These are phyloP conservation scores for Oxyruncus cristatus DNA, from an alignment of 2,113 vertebrate species.

Conservation along the genomic window DNA sequence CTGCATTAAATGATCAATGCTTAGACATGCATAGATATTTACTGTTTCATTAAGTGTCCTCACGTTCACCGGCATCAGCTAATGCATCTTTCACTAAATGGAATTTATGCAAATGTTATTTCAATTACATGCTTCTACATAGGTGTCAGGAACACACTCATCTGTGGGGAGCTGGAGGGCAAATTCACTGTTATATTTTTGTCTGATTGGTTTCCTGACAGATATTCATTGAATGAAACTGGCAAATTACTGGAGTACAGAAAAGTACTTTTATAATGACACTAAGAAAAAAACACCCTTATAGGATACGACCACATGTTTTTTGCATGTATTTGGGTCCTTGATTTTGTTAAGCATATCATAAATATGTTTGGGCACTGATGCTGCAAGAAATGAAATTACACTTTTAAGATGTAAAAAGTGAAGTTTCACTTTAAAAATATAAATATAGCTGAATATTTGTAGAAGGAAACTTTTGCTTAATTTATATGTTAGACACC, in stretches of 20 bases:
- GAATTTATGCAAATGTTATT: conserved; percentile 27
- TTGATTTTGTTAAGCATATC: neutral
- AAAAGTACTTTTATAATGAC: neutral
- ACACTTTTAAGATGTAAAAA: neutral
- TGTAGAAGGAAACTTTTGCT: neutral
- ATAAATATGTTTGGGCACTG: neutral
- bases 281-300: neutral
- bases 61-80: neutral
- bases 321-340: neutral
- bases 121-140: neutral
- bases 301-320: neutral
- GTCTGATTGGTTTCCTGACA: neutral
- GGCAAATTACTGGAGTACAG: neutral
- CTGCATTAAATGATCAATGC: conserved; percentile 13
- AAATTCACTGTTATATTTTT: neutral
- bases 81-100: neutral
- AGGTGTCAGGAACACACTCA: neutral
- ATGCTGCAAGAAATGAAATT: neutral
- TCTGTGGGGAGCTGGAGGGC: neutral
- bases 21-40: neutral
- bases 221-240: neutral
- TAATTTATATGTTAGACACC: neutral
- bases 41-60: conserved; percentile 8
- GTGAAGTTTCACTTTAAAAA: neutral
- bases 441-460: neutral